Percentiles rank a stretch among this genome's conserved stretches.
Conservation (phyloP, 1,140 invertebrate genomes). For the Batillaria attramentaria region DNA sequence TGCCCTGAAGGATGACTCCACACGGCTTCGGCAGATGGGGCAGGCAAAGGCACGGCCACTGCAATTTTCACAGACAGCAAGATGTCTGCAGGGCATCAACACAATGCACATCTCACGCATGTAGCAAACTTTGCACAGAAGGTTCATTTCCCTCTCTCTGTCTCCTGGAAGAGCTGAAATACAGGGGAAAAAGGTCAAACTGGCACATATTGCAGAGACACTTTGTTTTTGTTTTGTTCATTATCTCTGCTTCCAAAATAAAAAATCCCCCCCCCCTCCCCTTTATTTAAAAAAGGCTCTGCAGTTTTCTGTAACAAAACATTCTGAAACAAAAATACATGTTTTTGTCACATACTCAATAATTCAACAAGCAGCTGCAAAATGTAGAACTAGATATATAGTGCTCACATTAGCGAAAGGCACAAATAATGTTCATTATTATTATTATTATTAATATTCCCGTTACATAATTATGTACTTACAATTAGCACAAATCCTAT, state of each 20-base stretch:
- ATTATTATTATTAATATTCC: no score
- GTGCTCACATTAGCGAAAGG: no score
- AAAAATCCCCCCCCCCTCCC: neutral
- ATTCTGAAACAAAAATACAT: neutral
- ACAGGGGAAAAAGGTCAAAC: neutral
- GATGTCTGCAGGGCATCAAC: conserved; percentile 23
- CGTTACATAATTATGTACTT: no score
- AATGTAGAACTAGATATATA: no score
- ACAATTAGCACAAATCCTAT: no score
- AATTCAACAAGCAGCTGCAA: no score
- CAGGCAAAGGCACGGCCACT: neutral
- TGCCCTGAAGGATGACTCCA: neutral
- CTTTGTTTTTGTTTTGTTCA: no score
- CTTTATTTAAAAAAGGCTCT: neutral
- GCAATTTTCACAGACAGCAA: neutral
- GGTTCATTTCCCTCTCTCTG: neutral
- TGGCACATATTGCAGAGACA: no score
- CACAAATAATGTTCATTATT: no score
- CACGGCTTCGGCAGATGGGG: neutral
- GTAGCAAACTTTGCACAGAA: conserved; percentile 18
- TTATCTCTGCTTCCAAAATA: neutral
- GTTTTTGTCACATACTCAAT: no score
- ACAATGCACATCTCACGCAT: neutral
- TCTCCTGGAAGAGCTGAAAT: neutral
- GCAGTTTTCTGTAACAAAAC: neutral